These are phyloP conservation scores for Rostratula benghalensis DNA, from an alignment of 2,113 vertebrate genomes.

Conservation along the genomic window DNA sequence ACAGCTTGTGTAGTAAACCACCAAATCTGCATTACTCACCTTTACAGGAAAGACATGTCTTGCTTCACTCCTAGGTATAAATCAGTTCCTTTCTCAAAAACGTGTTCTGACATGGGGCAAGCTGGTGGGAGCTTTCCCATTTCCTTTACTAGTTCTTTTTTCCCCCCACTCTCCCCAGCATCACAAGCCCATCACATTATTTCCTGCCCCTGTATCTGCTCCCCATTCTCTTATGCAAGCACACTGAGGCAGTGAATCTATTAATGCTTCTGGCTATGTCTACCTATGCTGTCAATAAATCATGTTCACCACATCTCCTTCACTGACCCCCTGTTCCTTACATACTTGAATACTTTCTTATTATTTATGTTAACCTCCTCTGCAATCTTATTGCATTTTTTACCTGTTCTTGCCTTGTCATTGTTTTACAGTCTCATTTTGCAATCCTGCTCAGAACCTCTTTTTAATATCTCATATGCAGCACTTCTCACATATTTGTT, in stretches of 20 bases:
- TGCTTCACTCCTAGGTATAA: neutral
- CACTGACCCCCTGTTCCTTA: neutral
- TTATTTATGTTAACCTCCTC: neutral
- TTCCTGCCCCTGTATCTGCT: neutral
- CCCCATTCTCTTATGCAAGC: neutral
- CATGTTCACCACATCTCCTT: neutral
- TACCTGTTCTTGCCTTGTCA: neutral
- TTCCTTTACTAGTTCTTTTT: neutral
- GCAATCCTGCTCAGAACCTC: neutral
- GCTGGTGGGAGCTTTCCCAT: neutral
- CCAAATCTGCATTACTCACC: neutral
- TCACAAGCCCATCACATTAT: neutral
- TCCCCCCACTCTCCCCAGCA: neutral
- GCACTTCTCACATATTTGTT: neutral
- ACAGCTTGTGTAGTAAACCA: neutral
- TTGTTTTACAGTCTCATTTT: neutral
- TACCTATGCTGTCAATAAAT: neutral
- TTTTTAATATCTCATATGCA: neutral
- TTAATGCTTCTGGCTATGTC: neutral
- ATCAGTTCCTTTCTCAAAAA: neutral
- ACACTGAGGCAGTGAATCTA: neutral
- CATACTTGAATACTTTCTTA: neutral
- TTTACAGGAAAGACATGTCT: neutral
- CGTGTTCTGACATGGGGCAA: neutral
- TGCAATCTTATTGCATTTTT: neutral